Evolutionary conservation across 1,140 invertebrate species (phyloP), one percentile per base, ranked within the genome.

Genomic region (Zaprionus nigranus): DNA sequence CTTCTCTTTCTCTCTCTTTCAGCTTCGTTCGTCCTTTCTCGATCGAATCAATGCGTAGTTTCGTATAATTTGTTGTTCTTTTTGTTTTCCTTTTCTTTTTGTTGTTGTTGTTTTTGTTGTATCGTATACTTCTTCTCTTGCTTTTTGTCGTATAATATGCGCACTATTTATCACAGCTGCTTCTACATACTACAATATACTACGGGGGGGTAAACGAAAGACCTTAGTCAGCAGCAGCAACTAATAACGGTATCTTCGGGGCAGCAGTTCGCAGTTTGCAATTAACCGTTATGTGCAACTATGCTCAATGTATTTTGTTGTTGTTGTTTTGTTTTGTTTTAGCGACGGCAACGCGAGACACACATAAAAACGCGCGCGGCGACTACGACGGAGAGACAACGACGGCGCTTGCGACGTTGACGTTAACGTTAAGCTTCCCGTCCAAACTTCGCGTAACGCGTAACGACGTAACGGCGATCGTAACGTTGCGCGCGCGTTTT

Each of bases 81-180:
- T 20, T 69, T 72, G 63, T 57, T 49, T 57, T 71, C 59, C 53
- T 54, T 40, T 56, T 63, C 7, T 38, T 54, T 12, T 43, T 26
- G 24, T 26, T 26, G 24, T 26, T 69, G 5, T 24, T 24, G 24
- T 24, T 40, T 5, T 40, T 40, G 15, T 62, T 74, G 51, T 66
- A 30, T 76, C 75, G 75, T 78, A 78, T 78, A 68, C 65, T 66
- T 61, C 69, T 87, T 88, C 65, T 57, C 65, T 86, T 88, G 79
- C 81, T 81, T 76, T 59, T 86, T 46, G n/a, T 46, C 78, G 86
- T 83, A 90, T 87, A 86, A 91, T 91, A 91, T 91, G 87, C 87
- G 88, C 81, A 88, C 90, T 91, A 91, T 91, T 88, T 91, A 91
- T 91, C 90, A 91, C 90, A 91, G 90, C 90, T 91, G 90, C 90